Percentiles rank a stretch among this genome's conserved stretches.
phyloP scores from a whole-genome alignment of 2,113 vertebrate species.

The Pangasianodon hypophthalmus region DNA sequence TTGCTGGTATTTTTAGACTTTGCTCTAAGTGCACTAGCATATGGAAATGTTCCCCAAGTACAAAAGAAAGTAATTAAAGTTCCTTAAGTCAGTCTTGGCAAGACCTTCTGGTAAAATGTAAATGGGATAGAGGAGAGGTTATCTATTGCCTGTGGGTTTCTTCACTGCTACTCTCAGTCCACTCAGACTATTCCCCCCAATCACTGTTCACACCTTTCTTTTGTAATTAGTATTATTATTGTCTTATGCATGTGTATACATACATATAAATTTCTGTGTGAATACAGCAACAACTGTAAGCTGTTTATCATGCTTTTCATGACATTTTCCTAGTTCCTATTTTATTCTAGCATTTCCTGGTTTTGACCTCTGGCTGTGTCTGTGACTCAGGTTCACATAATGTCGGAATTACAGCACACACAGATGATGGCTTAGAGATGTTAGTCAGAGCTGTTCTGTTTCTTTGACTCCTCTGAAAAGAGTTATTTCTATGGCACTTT shows the following conservation, averaged over 20 bases:
- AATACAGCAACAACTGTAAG: background rate
- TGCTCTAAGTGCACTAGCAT: background rate
- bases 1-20: background rate
- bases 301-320: background rate
- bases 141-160: background rate
- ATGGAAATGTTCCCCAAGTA: background rate
- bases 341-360: background rate
- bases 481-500: background rate
- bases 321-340: background rate
- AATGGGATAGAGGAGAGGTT: conserved; percentile 7
- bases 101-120: background rate
- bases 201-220: conserved; percentile 2
- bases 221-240: background rate
- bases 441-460: background rate
- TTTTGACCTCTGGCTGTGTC: background rate
- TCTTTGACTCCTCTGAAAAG: background rate
- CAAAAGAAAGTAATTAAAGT: background rate
- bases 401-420: background rate
- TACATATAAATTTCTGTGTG: background rate
- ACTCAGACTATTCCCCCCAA: background rate
- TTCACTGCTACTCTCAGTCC: background rate
- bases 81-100: background rate
- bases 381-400: background rate
- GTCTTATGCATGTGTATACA: background rate
- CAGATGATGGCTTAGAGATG: background rate